A percentile compares a stretch with the other conserved stretches of the same genome.
Conservation (phyloP, 2,113 vertebrate species). For the Chaenocephalus aceratus region DNA sequence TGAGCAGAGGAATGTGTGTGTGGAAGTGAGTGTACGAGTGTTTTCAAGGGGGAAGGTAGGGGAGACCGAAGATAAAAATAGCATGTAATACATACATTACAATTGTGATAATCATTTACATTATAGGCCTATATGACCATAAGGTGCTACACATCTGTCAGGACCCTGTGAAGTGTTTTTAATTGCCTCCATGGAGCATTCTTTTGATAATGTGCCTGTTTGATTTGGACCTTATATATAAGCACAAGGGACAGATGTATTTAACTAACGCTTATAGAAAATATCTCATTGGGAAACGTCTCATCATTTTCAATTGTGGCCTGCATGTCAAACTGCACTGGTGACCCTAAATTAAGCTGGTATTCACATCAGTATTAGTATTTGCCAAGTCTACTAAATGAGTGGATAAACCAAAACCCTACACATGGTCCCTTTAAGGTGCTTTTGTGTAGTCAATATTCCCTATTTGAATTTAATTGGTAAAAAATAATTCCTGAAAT, state of each 20-base stretch:
- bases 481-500: conserved; percentile 6
- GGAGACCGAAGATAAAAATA: neutral
- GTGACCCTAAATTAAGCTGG: conserved; percentile 6
- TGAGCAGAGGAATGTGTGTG: conserved; percentile 25
- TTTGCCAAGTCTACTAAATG: too few species aligned
- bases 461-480: conserved; percentile 1
- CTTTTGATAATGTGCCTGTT: too few species aligned
- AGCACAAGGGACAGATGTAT: too few species aligned
- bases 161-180: neutral
- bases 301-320: conserved; percentile 7
- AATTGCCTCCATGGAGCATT: neutral
- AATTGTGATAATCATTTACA: neutral
- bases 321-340: conserved; percentile 9
- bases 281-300: neutral
- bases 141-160: neutral
- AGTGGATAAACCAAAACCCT: neutral
- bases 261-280: neutral
- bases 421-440: neutral
- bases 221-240: neutral
- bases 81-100: neutral
- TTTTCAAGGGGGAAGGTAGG: neutral
- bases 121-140: neutral
- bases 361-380: too few species aligned
- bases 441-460: neutral
- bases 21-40: conserved; percentile 36